Evolutionary conservation across 2,888 invertebrate genomes (phyloP).

Genomic region (Octonoba sinensis): DNA sequence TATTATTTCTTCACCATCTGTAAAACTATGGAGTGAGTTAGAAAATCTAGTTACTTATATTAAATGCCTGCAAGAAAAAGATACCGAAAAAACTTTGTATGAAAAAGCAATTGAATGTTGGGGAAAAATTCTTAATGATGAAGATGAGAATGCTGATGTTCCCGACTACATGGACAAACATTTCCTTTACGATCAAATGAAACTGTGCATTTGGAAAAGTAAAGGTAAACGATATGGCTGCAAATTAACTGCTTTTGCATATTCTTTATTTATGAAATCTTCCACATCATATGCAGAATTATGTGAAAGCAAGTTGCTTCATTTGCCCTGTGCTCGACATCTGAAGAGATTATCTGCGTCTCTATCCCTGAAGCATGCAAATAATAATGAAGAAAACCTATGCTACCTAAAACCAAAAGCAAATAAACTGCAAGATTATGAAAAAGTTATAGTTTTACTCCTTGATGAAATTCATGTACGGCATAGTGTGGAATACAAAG

Average conservation of each 20-base stretch:
- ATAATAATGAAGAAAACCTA: background rate
- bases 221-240: background rate
- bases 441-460: constrained; percentile 1
- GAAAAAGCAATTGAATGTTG: background rate
- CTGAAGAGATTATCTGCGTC: background rate
- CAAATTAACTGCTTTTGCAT: background rate
- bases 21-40: background rate
- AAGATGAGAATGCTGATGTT: background rate
- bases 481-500: constrained; percentile 6
- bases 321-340: background rate
- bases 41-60: background rate
- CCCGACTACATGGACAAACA: background rate
- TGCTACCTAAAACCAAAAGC: constrained; percentile 3
- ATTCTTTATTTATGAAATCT: constrained; percentile 5
- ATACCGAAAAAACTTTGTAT: background rate
- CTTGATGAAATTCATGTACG: constrained; percentile 11
- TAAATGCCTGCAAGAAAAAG: background rate
- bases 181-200: constrained; percentile 1
- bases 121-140: background rate
- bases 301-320: background rate
- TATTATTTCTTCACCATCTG: background rate
- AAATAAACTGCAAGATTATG: constrained; percentile 6
- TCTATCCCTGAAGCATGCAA: background rate
- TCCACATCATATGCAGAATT: background rate
- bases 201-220: background rate